These are phyloP conservation scores for Drosophila lini DNA, from an alignment of 1,140 invertebrate species.

Conservation along the genomic window DNA sequence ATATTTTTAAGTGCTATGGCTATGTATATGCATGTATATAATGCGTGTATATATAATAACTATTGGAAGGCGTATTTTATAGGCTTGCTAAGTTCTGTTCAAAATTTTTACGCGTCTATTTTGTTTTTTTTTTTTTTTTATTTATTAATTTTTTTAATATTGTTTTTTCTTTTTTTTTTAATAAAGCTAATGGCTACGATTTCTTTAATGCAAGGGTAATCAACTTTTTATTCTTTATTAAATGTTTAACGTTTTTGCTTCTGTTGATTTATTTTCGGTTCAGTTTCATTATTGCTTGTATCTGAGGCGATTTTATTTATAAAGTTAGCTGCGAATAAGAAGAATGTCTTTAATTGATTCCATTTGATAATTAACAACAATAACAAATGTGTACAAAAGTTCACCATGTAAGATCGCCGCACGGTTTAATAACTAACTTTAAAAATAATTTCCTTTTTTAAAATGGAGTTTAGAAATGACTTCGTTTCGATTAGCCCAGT, in stretches of 20 bases:
- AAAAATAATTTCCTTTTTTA: neutral
- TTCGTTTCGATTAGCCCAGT: constrained; percentile 11
- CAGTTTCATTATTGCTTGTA: constrained; percentile 49
- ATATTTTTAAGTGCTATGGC: constrained; percentile 49
- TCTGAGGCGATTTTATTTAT: constrained; percentile 66
- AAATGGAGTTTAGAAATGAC: neutral
- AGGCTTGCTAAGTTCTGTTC: constrained; percentile 59
- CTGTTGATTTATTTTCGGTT: constrained; percentile 12
- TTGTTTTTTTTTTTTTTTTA: neutral
- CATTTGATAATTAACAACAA: neutral
- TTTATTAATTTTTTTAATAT: too few relatives aligned
- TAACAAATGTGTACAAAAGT: constrained; percentile 18
- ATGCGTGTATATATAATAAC: constrained; percentile 70
- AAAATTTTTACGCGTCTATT: constrained; percentile 56
- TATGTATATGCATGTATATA: constrained; percentile 46
- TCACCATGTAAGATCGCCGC: neutral
- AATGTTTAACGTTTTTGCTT: constrained; percentile 45
- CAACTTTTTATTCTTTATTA: constrained; percentile 25
- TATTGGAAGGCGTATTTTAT: constrained; percentile 79
- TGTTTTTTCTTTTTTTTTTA: neutral
- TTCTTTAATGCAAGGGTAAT: constrained; percentile 37
- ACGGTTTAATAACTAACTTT: neutral
- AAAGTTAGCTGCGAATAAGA: constrained; percentile 56
- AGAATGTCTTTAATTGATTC: neutral
- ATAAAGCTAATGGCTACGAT: constrained; percentile 72